A percentile compares a stretch with the other conserved stretches of the same genome.
phyloP scores from a whole-genome alignment of 2,113 vertebrate genomes.

The Pitta sordida region DNA sequence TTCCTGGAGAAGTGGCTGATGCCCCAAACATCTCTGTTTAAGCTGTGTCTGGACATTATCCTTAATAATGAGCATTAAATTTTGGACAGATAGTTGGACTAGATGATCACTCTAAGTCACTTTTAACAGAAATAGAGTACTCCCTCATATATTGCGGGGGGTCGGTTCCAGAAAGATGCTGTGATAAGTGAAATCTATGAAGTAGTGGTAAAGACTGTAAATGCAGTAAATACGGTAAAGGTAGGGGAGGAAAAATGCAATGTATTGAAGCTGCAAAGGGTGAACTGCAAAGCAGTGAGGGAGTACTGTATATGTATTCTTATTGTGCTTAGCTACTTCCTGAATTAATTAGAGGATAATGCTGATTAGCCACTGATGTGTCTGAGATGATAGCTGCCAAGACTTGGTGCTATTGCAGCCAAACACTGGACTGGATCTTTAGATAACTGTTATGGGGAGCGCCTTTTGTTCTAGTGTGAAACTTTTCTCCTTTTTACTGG shows the following conservation, averaged over 20 bases:
- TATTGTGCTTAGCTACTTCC: neutral
- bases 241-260: no score
- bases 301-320: no score
- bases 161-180: no score
- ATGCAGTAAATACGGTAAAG: no score
- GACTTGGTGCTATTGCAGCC: neutral
- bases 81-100: neutral
- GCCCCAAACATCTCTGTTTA: neutral
- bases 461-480: no score
- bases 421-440: neutral
- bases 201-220: no score
- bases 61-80: neutral
- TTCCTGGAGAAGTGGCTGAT: neutral
- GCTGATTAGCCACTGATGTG: neutral
- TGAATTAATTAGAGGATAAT: neutral
- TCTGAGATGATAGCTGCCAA: neutral
- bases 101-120: neutral
- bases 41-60: neutral
- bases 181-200: no score
- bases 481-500: no score
- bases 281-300: no score
- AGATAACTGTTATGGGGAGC: no score
- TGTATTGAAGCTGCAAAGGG: no score
- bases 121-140: neutral
- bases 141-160: no score